Evolutionary conservation across 2,113 vertebrate species (phyloP).

Genomic region (Rhadina sibilatrix): DNA sequence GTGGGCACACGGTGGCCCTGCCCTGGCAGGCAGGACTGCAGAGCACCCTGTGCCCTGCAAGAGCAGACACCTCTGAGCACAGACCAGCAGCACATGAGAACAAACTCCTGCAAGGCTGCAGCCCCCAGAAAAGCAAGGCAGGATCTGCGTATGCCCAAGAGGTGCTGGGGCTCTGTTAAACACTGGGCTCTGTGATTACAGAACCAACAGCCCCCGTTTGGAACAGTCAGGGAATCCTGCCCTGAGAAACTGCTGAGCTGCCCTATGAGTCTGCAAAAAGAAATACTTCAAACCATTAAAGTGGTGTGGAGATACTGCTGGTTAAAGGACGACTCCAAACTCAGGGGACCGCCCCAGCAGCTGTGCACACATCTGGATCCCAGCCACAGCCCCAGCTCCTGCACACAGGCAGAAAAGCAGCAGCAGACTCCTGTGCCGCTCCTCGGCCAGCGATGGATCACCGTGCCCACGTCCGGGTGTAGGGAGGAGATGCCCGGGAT

Average conservation of each 20-base stretch:
- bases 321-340: background rate
- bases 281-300: background rate
- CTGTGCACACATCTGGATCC: background rate
- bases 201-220: fast-evolving
- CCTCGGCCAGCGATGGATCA: background rate
- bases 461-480: background rate
- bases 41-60: background rate
- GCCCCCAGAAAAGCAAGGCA: background rate
- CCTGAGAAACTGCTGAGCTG: background rate
- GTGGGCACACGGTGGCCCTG: fast-evolving
- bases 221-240: background rate
- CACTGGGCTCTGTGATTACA: fast-evolving
- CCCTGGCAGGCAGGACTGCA: background rate
- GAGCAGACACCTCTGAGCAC: background rate
- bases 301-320: background rate
- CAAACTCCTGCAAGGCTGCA: background rate
- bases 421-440: background rate
- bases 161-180: background rate
- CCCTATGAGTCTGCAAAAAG: background rate
- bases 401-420: background rate
- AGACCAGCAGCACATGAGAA: fast-evolving
- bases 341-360: background rate
- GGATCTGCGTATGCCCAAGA: background rate
- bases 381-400: background rate
- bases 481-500: background rate